These are phyloP conservation scores for Temnopleurus reevesii DNA, from an alignment of 53 echinoderm and acorn worm genomes.

Conservation along the genomic window DNA sequence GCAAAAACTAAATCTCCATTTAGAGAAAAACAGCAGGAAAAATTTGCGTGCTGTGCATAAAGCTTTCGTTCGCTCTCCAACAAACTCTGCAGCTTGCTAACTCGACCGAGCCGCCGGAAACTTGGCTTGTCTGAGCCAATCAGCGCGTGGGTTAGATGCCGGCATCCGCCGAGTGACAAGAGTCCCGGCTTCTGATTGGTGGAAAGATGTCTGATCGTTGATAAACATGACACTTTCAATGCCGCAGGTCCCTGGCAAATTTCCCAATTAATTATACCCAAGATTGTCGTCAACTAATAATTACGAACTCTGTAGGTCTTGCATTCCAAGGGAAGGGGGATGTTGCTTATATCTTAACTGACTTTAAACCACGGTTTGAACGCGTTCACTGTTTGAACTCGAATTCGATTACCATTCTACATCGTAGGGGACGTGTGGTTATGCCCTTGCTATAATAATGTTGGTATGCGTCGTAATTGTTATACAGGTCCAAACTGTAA, in stretches of 20 bases:
- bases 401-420: background rate
- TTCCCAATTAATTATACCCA: slow-evolving; percentile 41
- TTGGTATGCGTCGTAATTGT: background rate
- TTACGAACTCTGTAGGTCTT: background rate
- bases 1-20: slow-evolving; percentile 20
- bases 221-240: slow-evolving; percentile 39
- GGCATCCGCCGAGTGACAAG: slow-evolving; percentile 9
- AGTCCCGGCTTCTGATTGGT: slow-evolving; percentile 6
- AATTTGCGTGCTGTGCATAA: background rate
- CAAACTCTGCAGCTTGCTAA: background rate
- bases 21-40: slow-evolving; percentile 17
- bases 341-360: background rate
- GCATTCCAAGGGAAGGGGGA: slow-evolving; percentile 31
- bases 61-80: background rate
- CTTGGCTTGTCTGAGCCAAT: slow-evolving; percentile 8
- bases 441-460: background rate
- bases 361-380: background rate
- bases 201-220: slow-evolving; percentile 36
- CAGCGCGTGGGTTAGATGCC: slow-evolving; percentile 1
- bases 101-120: slow-evolving; percentile 15
- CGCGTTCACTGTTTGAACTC: slow-evolving; percentile 26
- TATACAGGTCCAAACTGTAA: background rate
- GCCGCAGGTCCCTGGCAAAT: slow-evolving; percentile 38
- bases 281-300: slow-evolving; percentile 19
- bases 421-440: background rate